Percentiles rank a stretch among this genome's conserved stretches.
Evolutionary conservation across 2,113 vertebrate species (phyloP).

Genomic region (Agelaius tricolor): DNA sequence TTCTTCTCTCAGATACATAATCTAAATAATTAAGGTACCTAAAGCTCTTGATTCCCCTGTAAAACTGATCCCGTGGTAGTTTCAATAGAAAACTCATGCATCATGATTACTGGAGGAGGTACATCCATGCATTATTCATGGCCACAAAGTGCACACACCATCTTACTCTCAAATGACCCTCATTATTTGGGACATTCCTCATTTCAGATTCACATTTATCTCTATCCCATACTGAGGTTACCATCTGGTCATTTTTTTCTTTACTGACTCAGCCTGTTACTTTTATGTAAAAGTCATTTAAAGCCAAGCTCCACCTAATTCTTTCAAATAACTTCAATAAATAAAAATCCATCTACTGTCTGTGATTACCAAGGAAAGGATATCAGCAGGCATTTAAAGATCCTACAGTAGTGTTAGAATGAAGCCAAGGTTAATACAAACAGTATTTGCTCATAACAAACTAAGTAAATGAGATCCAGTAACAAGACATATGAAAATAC

Average conservation of each 20-base stretch:
- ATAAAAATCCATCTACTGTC: constrained; percentile 49
- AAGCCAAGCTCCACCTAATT: constrained; percentile 15
- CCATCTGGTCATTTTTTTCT: constrained; percentile 43
- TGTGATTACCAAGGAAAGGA: not conserved
- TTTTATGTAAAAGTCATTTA: constrained; percentile 38
- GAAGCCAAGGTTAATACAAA: not conserved
- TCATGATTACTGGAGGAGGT: constrained; percentile 33
- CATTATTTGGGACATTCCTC: constrained; percentile 36
- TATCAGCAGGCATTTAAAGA: not conserved
- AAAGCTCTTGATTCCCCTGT: constrained; percentile 11
- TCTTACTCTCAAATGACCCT: constrained; percentile 44
- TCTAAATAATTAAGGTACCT: constrained; percentile 48
- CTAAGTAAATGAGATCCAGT: not conserved
- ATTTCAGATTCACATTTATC: constrained; percentile 62
- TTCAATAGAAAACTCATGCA: constrained; percentile 20
- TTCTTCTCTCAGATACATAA: constrained; percentile 15
- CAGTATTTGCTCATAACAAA: not conserved
- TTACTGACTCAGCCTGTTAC: constrained; percentile 13
- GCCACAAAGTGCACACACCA: constrained; percentile 21
- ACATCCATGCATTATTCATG: constrained; percentile 59
- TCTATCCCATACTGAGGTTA: constrained; percentile 22
- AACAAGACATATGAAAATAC: not conserved
- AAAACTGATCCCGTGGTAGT: constrained; percentile 23
- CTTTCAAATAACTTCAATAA: constrained; percentile 31
- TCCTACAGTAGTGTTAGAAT: not conserved